These are phyloP conservation scores for Brachionus plicatilis DNA, from an alignment of 1,140 invertebrate species.

Conservation along the genomic window DNA sequence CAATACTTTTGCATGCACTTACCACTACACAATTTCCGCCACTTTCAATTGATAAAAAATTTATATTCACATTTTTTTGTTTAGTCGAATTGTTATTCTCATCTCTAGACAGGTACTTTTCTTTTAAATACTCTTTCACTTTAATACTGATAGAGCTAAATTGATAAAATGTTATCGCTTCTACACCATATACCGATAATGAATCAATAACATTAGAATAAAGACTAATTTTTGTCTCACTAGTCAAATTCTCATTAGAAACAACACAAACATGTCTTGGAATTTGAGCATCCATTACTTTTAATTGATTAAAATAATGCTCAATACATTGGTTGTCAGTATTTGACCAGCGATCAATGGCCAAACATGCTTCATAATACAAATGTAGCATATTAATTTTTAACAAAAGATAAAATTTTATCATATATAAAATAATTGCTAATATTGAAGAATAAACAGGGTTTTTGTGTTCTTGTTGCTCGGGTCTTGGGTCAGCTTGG, in stretches of 20 bases:
- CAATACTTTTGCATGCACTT: neutral
- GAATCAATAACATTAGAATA: neutral
- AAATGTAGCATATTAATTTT: neutral
- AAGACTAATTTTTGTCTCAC: neutral
- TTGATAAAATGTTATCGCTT: neutral
- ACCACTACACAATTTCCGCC: neutral
- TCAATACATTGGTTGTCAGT: neutral
- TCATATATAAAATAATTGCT: neutral
- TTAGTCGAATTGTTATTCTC: neutral
- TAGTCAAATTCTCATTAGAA: neutral
- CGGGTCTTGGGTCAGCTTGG: neutral
- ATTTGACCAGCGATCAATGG: neutral
- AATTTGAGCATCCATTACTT: neutral
- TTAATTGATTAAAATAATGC: neutral
- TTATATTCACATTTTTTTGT: neutral
- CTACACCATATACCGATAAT: neutral
- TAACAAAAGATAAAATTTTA: neutral
- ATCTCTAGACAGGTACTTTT: neutral
- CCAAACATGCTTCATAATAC: neutral
- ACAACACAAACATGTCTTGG: neutral
- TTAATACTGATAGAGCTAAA: neutral
- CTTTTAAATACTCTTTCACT: neutral
- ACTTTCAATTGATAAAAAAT: slow-evolving; percentile 13
- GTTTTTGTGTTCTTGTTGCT: neutral
- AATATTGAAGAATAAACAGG: neutral